A percentile compares a stretch with the other conserved stretches of the same genome.
Evolutionary conservation across 2,113 vertebrate genomes (phyloP).

Genomic region (Chrysochloris asiatica): DNA sequence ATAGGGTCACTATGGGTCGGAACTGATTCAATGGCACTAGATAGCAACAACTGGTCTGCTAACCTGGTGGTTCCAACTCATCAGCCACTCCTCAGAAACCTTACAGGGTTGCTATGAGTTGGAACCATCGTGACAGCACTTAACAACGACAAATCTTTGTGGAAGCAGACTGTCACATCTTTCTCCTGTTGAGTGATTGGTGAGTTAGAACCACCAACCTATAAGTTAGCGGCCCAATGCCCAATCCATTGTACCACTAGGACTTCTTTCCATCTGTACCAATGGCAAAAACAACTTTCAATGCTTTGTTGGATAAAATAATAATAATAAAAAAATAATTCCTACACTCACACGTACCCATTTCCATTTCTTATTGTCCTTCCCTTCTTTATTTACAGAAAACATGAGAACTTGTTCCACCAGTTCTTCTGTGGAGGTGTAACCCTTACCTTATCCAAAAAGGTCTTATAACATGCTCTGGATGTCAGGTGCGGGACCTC

Average conservation of each 20-base stretch:
- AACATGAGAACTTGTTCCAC: neutral
- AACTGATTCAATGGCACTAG: too few relatives aligned
- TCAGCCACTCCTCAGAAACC: too few relatives aligned
- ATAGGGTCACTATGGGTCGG: too few relatives aligned
- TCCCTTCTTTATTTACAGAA: constrained; percentile 3
- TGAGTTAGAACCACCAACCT: neutral
- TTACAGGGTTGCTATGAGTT: too few relatives aligned
- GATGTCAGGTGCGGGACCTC: neutral
- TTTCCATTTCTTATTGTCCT: neutral
- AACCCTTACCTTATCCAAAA: neutral
- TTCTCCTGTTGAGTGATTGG: neutral
- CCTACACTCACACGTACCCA: neutral
- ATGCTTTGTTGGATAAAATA: neutral
- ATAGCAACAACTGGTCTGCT: too few relatives aligned
- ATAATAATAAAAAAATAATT: too few relatives aligned
- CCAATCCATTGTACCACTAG: neutral
- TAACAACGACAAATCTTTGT: too few relatives aligned
- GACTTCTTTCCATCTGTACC: neutral
- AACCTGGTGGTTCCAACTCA: too few relatives aligned
- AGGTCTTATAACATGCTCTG: neutral
- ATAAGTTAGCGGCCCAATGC: neutral
- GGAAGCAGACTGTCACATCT: too few relatives aligned
- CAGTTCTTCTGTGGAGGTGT: neutral
- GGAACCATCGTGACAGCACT: too few relatives aligned
- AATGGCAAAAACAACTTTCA: neutral